Base-by-base conservation (phyloP, 53 echinoderm and acorn worm species). In the Actinopyga echinites region DNA sequence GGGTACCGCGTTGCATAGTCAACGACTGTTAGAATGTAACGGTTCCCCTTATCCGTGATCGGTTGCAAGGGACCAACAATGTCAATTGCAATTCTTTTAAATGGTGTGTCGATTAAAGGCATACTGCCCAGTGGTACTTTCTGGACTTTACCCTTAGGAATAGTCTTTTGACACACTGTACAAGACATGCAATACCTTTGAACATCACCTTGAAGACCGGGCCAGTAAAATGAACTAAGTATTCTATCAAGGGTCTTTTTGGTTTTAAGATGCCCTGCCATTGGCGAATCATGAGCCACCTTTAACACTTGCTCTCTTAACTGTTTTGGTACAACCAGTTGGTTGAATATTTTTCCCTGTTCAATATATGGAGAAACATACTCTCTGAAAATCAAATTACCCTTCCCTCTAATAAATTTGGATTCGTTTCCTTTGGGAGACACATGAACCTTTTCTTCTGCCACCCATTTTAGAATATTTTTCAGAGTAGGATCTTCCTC, bases 41-140 rank as follows among this genome's bases (percentile, higher is more conserved):
- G 69, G 56, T 84, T 84, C 4, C 84, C 54, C 4, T 66, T 64
- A 10, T 71, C 79, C 25, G 89, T 75, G 12, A 71, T 26, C 1
- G 86, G 90, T n/a, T 81, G 52, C 24, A 89, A 40, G 22, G 89
- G 89, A 35, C 84, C 84, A 9, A 89, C 79, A 52, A 89, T 59
- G 58, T 89, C 89, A 34, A 89, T 45, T 20, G 84, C 89, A 42
- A 88, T 43, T 19, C 88, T 25, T 38, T 84, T 23, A 88, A 88
- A 88, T n/a, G 88, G 83, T 59, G 31, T 25, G 7, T 89, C 84
- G 1, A 89, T 89, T 38, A 89, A 12, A 0, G 89, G 84, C 84
- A 89, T 89, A 17, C 49, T 28, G 25, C 89, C 89, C 53, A 89
- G 20, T 21, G 87, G 89, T 8, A 84, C 89, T 84, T 89, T 89